Base-by-base conservation (phyloP, 2,113 vertebrate genomes). In the Oriolus oriolus region DNA sequence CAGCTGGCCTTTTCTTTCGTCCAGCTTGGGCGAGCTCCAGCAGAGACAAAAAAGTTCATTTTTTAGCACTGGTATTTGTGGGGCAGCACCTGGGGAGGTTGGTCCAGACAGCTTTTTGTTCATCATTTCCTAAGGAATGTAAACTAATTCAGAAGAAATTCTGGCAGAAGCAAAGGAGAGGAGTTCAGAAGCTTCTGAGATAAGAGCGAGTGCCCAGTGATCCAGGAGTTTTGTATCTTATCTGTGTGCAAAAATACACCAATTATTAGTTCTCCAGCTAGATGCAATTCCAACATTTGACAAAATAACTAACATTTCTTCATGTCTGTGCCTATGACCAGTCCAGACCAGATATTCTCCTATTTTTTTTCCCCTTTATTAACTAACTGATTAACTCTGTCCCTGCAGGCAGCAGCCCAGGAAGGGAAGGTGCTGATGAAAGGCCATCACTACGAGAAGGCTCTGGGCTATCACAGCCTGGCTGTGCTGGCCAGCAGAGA, bases 381-480 rank as follows among this genome's bases (percentile, higher is more conserved):
- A 26, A 23, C 64, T 75, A 33, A 64, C 2, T 16, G 45, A 28
- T 35, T 11, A 15, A 27, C 50, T 50, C 65, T 73, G 44, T 75
- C 16, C 54, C 91, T 54, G 3, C 91, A 98, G 99, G 98, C 97
- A 3, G 98, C 99, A 37, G 98, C 98, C 37, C 98, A 97, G 93
- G 98, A 99, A 90, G 99, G 99, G 37, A 90, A 96, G 28, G 60
- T 28, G 13, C 95, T 98, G 84, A 94, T 98, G 13, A 96, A 96
- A 26, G 64, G 66, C 3, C 95, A 97, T 1, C 96, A 68, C 26
- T 98, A 98, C 11, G 74, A 97, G 57, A 97, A 87, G 79, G 99
- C 99, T 2, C 96, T 99, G 35, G 79, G 96, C 16, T 98, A 99
- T 16, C 98, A 98, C 52, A 98, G 98, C 0, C 97, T 99, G 90